These are phyloP conservation scores for Cirrhinus molitorella DNA, from an alignment of 2,797 vertebrate genomes.

Conservation along the genomic window DNA sequence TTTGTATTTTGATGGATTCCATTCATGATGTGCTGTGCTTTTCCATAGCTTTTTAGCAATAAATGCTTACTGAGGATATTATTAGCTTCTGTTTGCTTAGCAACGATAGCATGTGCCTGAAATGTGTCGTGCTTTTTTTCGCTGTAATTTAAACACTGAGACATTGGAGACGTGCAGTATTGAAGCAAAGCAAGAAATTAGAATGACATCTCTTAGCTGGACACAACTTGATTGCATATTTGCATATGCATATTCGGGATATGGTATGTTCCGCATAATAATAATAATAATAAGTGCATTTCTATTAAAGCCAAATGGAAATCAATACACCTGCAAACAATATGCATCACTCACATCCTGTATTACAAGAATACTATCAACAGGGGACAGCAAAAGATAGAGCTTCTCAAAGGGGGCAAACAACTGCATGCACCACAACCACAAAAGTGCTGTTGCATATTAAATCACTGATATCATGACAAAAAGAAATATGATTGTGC, in stretches of 20 bases:
- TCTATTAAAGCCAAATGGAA: neutral
- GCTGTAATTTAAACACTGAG: conserved; percentile 36
- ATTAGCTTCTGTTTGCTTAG: conserved; percentile 83
- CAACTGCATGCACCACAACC: neutral
- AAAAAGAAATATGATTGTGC: neutral
- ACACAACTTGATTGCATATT: neutral
- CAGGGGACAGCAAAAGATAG: conserved; percentile 54
- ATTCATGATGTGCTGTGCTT: conserved; percentile 79
- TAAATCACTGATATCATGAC: neutral
- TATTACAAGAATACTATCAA: conserved; percentile 37
- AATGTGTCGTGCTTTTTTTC: conserved; percentile 59
- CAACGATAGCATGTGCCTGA: conserved; percentile 82
- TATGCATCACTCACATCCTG: conserved; percentile 1
- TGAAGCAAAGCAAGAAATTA: neutral
- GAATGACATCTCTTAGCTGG: neutral
- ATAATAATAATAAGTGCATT: neutral
- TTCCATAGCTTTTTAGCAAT: conserved; percentile 77
- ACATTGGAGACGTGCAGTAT: conserved; percentile 3
- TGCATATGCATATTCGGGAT: too few relatives aligned
- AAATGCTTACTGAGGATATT: conserved; percentile 80
- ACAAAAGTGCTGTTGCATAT: neutral
- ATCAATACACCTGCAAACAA: neutral
- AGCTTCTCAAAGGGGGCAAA: conserved; percentile 21
- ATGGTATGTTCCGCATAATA: neutral
- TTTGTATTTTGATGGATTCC: conserved; percentile 83